A percentile compares a stretch with the other conserved stretches of the same genome.
Evolutionary conservation across 2,888 invertebrate genomes (phyloP).

Genomic region (Phorcus lineatus): DNA sequence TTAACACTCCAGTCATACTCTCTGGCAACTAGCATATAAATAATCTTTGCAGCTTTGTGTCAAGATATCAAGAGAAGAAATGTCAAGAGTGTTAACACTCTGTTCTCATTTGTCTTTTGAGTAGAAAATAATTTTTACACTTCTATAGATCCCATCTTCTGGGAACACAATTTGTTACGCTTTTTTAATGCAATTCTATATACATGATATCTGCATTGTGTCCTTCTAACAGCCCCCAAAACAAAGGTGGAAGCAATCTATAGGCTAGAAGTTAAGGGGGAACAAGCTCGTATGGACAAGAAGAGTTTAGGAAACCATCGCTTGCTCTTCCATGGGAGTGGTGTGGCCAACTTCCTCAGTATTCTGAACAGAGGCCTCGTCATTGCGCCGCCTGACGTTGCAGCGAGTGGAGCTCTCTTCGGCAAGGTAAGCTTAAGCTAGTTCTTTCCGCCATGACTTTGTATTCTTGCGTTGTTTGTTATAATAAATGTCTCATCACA

Average conservation of each 20-base stretch:
- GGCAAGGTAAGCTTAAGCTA: slow-evolving; percentile 64
- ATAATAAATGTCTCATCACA: background rate
- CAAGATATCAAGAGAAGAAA: too few relatives aligned
- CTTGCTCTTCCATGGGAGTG: slow-evolving; percentile 77
- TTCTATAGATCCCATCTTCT: too few relatives aligned
- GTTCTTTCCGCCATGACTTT: too few relatives aligned
- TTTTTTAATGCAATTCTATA: too few relatives aligned
- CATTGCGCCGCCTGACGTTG: slow-evolving; percentile 73
- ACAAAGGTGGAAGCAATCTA: slow-evolving; percentile 54
- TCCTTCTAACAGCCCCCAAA: background rate
- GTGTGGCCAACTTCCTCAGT: slow-evolving; percentile 75
- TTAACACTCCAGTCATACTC: too few relatives aligned
- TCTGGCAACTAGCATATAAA: too few relatives aligned
- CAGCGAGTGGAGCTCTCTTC: slow-evolving; percentile 69
- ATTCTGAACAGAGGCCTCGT: slow-evolving; percentile 76
- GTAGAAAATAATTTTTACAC: too few relatives aligned
- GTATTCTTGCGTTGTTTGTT: background rate
- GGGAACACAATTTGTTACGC: too few relatives aligned
- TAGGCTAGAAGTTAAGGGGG: slow-evolving; percentile 47
- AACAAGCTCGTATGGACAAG: slow-evolving; percentile 43
- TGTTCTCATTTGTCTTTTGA: too few relatives aligned
- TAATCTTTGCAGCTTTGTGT: too few relatives aligned
- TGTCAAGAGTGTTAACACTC: too few relatives aligned
- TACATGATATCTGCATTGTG: too few relatives aligned
- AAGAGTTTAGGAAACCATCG: slow-evolving; percentile 46